Evolutionary conservation across 2,888 invertebrate species (phyloP), one percentile per base, ranked within the genome.

Genomic region (Phymatocera aterrima): DNA sequence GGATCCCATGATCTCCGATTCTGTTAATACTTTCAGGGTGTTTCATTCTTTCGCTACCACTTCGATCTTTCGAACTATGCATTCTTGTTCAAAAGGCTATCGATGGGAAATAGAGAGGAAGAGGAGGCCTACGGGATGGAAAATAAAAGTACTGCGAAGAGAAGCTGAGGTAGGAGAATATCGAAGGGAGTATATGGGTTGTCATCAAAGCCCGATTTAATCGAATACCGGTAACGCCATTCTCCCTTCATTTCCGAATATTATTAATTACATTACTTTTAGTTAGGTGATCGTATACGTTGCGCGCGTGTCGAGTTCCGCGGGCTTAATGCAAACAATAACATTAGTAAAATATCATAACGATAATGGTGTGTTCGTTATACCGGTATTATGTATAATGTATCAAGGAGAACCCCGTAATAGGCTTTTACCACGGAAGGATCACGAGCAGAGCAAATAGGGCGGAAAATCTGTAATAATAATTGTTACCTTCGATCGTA

Each of bases 341-440:
- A 51, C 75, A 75, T 75, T 75, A 57, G 75, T 43, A 75, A 75
- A 75, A 57, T 57, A 43, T 21, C 57, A 75, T 57, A 75, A 75
- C 54, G 75, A 40, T 72, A 72, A 72, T 72, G 51, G 72, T 34
- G 37, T 46, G 51, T 51, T 54, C 24, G 54, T 21, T 54, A 21
- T 43, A 43, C 3, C 40, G 40, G 57, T 57, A 57, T 57, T 4
- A 12, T 57, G 57, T 40, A 40, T 8, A 4, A 40, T 4, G 40
- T 8, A 40, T 8, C 40, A 8, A 8, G 8, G 31, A 8, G 12
- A 60, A 57, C 18, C 15, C 75, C 24, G 21, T 75, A 57, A 75
- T 57, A 75, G 72, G 57, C 75, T 75, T 40, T 75, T 37, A 75
- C 57, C 37, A 48, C 51, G 51, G n/a, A 57, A 37, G 57, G 57